A percentile compares a stretch with the other conserved stretches of the same genome.
Evolutionary conservation across 1,140 invertebrate species (phyloP).

Genomic region (Ephestia elutella): DNA sequence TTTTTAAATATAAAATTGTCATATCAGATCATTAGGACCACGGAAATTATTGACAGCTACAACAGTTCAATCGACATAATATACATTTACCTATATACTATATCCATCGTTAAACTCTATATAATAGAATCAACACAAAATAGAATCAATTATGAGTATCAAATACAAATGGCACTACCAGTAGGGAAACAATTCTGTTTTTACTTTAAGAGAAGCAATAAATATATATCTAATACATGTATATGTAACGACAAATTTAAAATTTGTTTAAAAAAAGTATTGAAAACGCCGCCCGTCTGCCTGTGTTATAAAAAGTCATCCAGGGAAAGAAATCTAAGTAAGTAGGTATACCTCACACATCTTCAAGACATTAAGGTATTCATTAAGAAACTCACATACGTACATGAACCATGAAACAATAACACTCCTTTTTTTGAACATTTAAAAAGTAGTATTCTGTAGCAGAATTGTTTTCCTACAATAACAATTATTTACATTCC

Average conservation of each 20-base stretch:
- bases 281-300: too few relatives aligned
- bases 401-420: too few relatives aligned
- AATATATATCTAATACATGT: not conserved
- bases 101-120: conserved; percentile 59
- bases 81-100: conserved; percentile 21
- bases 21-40: conserved; percentile 51
- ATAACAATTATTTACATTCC: conserved; percentile 48
- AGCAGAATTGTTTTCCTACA: conserved; percentile 15
- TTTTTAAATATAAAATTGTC: conserved; percentile 66
- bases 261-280: too few relatives aligned
- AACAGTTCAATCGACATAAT: conserved; percentile 40
- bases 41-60: conserved; percentile 49
- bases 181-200: conserved; percentile 13
- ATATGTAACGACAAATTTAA: not conserved
- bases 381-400: too few relatives aligned
- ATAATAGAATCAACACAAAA: conserved; percentile 62
- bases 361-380: too few relatives aligned
- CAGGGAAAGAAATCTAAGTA: too few relatives aligned
- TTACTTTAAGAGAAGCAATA: too few relatives aligned
- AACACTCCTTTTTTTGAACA: too few relatives aligned
- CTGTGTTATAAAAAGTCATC: too few relatives aligned
- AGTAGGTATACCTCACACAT: too few relatives aligned
- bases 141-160: conserved; percentile 49
- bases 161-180: conserved; percentile 49
- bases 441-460: too few relatives aligned